Conservation (phyloP, 2,888 invertebrate species). For the Thymelicus lineola region DNA sequence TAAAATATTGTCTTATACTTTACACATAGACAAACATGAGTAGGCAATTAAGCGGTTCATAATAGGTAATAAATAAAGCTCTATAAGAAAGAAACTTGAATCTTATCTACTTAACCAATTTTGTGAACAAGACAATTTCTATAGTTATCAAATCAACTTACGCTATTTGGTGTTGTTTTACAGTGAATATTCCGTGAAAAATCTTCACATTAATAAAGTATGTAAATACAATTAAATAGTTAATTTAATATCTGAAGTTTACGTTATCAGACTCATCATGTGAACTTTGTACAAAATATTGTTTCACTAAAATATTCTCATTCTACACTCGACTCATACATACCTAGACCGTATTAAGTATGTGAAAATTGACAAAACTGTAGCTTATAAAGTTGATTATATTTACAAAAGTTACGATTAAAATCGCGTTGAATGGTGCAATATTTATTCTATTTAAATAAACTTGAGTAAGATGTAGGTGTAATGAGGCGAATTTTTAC, state of each 20-base stretch:
- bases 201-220: conserved; percentile 64
- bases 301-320: conserved; percentile 61
- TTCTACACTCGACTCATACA: conserved; percentile 49
- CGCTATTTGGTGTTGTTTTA: conserved; percentile 80
- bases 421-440: conserved; percentile 41
- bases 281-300: conserved; percentile 76
- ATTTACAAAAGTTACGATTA: conserved; percentile 42
- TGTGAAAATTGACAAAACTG: conserved; percentile 75
- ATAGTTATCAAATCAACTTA: conserved; percentile 57
- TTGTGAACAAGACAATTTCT: conserved; percentile 51
- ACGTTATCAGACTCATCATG: conserved; percentile 75
- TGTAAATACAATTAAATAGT: conserved; percentile 51
- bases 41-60: conserved; percentile 22
- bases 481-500: conserved; percentile 54
- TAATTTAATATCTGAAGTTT: conserved; percentile 64
- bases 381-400: conserved; percentile 34
- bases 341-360: conserved; percentile 72
- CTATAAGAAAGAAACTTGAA: conserved; percentile 27
- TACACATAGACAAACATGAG: conserved; percentile 16
- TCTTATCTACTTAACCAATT: conserved; percentile 33
- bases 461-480: conserved; percentile 41
- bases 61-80: conserved; percentile 40
- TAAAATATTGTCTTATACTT: conserved; percentile 20
- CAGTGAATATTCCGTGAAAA: conserved; percentile 66
- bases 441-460: conserved; percentile 42